Percentiles rank a stretch among this genome's conserved stretches.
Evolutionary conservation across 35 echinoderm and acorn worm species (phyloP).

Genomic region (Chiridota heheva): DNA sequence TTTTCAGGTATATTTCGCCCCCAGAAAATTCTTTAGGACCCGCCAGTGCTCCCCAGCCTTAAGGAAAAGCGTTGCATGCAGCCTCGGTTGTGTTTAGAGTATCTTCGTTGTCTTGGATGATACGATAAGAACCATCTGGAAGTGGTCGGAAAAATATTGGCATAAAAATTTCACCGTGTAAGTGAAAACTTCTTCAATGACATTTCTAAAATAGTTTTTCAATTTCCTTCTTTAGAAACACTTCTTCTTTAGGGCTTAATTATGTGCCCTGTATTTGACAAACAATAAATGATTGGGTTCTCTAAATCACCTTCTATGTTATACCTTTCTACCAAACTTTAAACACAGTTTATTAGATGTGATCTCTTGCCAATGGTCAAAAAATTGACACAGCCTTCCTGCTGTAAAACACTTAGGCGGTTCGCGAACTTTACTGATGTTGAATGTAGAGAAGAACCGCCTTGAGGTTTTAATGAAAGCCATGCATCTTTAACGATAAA

Average conservation of each 20-base stretch:
- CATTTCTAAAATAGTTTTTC: not conserved
- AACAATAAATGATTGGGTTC: not conserved
- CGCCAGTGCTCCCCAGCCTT: too few species aligned
- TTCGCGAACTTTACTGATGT: not conserved
- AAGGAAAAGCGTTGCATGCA: too few species aligned
- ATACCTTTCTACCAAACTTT: not conserved
- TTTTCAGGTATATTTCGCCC: too few species aligned
- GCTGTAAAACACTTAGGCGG: not conserved
- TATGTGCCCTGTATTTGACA: not conserved
- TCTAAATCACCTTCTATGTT: constrained; percentile 21
- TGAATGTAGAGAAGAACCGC: constrained; percentile 9
- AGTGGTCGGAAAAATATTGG: constrained; percentile 24
- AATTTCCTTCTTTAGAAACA: too few species aligned
- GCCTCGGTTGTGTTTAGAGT: too few species aligned
- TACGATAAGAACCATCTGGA: constrained; percentile 22
- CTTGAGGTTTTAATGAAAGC: too few species aligned
- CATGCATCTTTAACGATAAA: too few species aligned
- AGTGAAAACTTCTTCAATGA: not conserved
- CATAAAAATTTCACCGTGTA: constrained; percentile 1
- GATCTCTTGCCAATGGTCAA: not conserved
- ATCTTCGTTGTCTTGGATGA: constrained; percentile 29
- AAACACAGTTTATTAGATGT: constrained; percentile 43
- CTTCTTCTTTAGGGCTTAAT: not conserved
- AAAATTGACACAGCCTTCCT: not conserved
- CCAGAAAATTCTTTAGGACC: too few species aligned